Evolutionary conservation across 2,888 invertebrate genomes (phyloP).

Genomic region (Agrenia bidenticulata): DNA sequence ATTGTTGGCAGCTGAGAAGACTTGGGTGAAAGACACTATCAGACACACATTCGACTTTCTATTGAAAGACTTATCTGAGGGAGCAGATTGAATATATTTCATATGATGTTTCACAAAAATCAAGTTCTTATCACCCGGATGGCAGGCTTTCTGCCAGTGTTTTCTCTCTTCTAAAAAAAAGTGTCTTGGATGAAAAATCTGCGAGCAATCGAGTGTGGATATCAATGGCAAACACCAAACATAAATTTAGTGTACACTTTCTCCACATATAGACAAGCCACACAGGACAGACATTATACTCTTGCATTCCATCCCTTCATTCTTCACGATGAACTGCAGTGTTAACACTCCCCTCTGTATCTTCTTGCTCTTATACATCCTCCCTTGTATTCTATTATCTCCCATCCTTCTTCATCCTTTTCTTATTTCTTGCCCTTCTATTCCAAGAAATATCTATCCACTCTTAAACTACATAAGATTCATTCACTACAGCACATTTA

Average conservation of each 20-base stretch:
- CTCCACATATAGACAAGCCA: constrained; percentile 13
- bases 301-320: no score
- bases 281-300: background rate
- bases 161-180: constrained; percentile 52
- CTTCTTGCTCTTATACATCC: constrained; percentile 10
- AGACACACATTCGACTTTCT: constrained; percentile 45
- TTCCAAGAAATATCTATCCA: background rate
- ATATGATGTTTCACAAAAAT: constrained; percentile 53
- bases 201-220: constrained; percentile 54
- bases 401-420: constrained; percentile 15
- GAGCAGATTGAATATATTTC: constrained; percentile 54
- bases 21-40: constrained; percentile 53
- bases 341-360: no score
- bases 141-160: constrained; percentile 53
- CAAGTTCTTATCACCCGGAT: constrained; percentile 52
- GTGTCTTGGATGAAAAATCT: constrained; percentile 54
- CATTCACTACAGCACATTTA: constrained; percentile 2
- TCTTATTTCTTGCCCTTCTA: constrained; percentile 16
- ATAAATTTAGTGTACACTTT: constrained; percentile 51
- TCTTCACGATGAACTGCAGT: no score
- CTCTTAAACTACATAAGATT: background rate
- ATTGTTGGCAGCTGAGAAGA: constrained; percentile 49
- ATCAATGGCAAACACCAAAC: constrained; percentile 53
- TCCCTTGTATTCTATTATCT: constrained; percentile 16
- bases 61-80: constrained; percentile 53